A percentile compares a stretch with the other conserved stretches of the same genome.
Evolutionary conservation across 2,113 vertebrate species (phyloP).

Genomic region (Sorex fumeus): DNA sequence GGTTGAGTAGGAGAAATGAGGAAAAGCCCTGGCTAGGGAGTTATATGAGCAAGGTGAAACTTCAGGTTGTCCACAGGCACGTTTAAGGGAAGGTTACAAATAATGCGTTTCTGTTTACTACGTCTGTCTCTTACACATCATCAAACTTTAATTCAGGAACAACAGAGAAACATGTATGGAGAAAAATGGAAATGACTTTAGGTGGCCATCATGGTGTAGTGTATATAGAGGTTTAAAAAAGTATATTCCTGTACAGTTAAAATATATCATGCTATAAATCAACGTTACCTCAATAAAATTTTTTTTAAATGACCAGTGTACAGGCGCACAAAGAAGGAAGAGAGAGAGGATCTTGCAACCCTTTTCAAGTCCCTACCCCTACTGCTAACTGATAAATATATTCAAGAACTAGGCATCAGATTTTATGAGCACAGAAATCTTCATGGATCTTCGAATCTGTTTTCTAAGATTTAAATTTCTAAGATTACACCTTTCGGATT

Average conservation of each 20-base stretch:
- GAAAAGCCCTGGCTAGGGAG: background rate
- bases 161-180: background rate
- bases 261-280: background rate
- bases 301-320: background rate
- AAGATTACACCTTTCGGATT: background rate
- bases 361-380: background rate
- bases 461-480: background rate
- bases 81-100: constrained; percentile 40
- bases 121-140: background rate
- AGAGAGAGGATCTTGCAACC: background rate
- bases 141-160: background rate
- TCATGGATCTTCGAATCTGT: constrained; percentile 17
- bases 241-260: background rate
- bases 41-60: background rate
- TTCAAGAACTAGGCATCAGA: background rate
- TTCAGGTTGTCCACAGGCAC: background rate
- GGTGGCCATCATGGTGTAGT: background rate
- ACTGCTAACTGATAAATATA: background rate
- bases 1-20: background rate
- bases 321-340: background rate
- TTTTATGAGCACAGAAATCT: background rate
- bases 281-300: background rate
- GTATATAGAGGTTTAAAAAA: background rate
- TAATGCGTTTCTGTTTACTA: background rate
- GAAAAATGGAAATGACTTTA: background rate